Percentiles rank a stretch among this genome's conserved stretches.
These are phyloP conservation scores for Lepidurus arcticus DNA, from an alignment of 1,140 invertebrate genomes.

Conservation along the genomic window DNA sequence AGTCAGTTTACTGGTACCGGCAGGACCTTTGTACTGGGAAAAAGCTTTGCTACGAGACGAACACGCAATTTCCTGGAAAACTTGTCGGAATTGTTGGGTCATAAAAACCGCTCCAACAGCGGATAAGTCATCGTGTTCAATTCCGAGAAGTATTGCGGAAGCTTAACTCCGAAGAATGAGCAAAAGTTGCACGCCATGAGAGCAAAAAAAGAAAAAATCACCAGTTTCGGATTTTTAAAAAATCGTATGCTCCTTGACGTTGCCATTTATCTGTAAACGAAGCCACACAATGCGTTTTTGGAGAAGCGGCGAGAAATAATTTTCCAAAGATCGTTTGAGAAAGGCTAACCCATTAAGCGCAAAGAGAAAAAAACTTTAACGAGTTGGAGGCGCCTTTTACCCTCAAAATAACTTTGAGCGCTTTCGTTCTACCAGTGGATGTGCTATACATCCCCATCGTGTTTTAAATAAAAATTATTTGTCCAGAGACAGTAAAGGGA, in stretches of 20 bases:
- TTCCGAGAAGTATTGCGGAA: not conserved
- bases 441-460: constrained; percentile 14
- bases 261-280: too few species aligned
- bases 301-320: not conserved
- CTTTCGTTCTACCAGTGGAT: not conserved
- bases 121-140: not conserved
- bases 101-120: not conserved
- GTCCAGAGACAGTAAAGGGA: not conserved
- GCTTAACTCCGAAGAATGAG: too few species aligned
- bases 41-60: not conserved
- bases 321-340: not conserved
- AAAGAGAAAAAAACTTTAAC: constrained; percentile 6
- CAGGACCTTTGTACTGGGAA: constrained; percentile 10
- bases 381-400: not conserved
- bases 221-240: too few species aligned
- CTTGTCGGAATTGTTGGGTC: not conserved
- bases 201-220: too few species aligned
- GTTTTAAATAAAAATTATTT: not conserved
- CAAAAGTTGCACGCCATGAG: too few species aligned
- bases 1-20: constrained; percentile 3
- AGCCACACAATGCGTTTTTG: too few species aligned
- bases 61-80: not conserved
- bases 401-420: constrained; percentile 9
- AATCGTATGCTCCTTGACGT: too few species aligned
- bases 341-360: constrained; percentile 20